Conservation (phyloP, 2,113 vertebrate species). For the Sinocyclocheilus grahami region DNA sequence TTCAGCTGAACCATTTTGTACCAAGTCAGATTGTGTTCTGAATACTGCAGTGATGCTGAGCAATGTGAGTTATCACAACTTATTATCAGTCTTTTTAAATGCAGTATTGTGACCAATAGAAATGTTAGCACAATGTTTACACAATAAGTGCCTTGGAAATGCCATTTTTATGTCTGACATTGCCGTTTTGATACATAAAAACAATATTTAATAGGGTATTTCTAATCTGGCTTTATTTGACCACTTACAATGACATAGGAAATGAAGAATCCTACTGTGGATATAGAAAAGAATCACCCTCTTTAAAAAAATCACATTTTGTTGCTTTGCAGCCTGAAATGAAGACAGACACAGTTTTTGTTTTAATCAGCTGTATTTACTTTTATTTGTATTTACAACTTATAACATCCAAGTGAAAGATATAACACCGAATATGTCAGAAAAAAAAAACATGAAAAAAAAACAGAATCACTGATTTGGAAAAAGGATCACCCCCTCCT, state of each 20-base stretch:
- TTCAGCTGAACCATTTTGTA: neutral
- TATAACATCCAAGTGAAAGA: too few species aligned
- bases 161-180: neutral
- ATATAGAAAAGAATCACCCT: too few species aligned
- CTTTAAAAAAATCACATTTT: too few species aligned
- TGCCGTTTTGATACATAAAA: neutral
- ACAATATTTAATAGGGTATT: neutral
- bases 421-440: too few species aligned
- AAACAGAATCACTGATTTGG: too few species aligned
- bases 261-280: too few species aligned
- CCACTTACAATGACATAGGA: neutral
- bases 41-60: neutral
- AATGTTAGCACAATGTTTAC: neutral
- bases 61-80: neutral
- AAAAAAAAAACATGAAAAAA: too few species aligned
- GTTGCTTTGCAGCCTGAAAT: too few species aligned
- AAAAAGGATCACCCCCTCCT: too few species aligned
- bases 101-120: constrained; percentile 8
- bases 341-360: too few species aligned
- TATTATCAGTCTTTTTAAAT: constrained; percentile 8
- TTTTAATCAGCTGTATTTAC: too few species aligned
- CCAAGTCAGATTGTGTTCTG: neutral
- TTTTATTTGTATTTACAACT: too few species aligned
- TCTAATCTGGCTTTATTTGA: neutral
- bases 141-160: constrained; percentile 23